Evolutionary conservation across 2,113 vertebrate species (phyloP).

Genomic region (Colius striatus): DNA sequence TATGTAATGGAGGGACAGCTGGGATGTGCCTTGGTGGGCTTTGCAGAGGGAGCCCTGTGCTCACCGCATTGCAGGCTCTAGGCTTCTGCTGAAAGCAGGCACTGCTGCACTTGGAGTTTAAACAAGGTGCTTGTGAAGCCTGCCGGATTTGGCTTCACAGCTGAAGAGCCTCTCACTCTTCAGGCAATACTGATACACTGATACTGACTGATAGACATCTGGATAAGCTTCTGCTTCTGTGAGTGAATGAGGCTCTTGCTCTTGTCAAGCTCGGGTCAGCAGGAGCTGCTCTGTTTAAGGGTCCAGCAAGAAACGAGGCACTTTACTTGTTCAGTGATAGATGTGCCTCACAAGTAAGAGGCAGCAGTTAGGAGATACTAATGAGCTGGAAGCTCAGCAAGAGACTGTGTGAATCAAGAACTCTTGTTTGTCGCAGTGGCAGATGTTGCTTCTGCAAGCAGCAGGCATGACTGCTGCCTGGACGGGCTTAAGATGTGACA

Average conservation of each 20-base stretch:
- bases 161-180: not conserved
- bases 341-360: slow-evolving; percentile 2
- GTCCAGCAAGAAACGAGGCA: not conserved
- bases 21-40: not conserved
- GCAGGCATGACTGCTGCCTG: slow-evolving; percentile 20
- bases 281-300: not conserved
- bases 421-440: slow-evolving; percentile 5
- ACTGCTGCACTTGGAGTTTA: rapidly evolving
- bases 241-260: not conserved
- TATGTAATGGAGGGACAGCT: not conserved
- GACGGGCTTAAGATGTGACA: slow-evolving; percentile 47
- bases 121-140: rapidly evolving
- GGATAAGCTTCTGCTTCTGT: not conserved
- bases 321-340: not conserved
- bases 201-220: not conserved
- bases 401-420: slow-evolving; percentile 1
- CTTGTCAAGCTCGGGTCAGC: not conserved
- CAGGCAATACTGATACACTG: not conserved
- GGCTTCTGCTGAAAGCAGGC: not conserved
- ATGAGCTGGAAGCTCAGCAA: slow-evolving; percentile 36
- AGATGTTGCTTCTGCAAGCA: slow-evolving; percentile 40
- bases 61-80: rapidly evolving
- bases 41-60: not conserved
- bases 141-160: not conserved
- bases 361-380: not conserved